Conservation (phyloP, 1,140 invertebrate species). For the Drosophila triauraria region DNA sequence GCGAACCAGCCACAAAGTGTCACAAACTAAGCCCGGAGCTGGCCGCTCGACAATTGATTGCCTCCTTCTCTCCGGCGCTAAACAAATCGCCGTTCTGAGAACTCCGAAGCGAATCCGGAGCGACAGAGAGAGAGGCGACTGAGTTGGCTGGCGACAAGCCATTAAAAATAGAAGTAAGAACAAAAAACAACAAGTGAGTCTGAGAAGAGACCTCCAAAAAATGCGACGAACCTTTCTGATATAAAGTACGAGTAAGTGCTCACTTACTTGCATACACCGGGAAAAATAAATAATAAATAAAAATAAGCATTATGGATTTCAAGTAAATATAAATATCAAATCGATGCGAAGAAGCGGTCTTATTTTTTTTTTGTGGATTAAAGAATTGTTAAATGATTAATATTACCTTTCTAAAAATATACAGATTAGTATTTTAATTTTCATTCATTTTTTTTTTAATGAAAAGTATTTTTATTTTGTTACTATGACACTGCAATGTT, state of each 20-base stretch:
- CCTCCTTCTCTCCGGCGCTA: conserved; percentile 4
- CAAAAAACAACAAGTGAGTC: conserved; percentile 13
- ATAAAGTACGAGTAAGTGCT: conserved; percentile 13
- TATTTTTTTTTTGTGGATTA: too few species aligned
- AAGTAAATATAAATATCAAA: too few species aligned
- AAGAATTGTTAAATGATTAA: too few species aligned
- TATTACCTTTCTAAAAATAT: too few species aligned
- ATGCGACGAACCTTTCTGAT: conserved; percentile 21
- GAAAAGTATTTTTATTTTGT: too few species aligned
- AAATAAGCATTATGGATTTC: not conserved
- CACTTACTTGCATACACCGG: not conserved
- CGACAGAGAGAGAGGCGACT: not conserved
- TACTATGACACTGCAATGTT: too few species aligned
- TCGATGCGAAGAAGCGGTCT: too few species aligned
- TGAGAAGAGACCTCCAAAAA: conserved; percentile 42
- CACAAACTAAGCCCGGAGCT: conserved; percentile 39
- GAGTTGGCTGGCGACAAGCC: conserved; percentile 28
- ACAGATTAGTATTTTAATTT: too few species aligned
- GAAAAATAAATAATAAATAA: not conserved
- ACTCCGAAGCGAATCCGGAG: not conserved
- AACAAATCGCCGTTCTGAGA: conserved; percentile 3
- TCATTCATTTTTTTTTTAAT: too few species aligned
- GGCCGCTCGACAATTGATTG: conserved; percentile 57
- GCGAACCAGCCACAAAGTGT: conserved; percentile 21
- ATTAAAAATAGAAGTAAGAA: conserved; percentile 43